Conservation (phyloP, 2,113 vertebrate species). For the Carollia perspicillata region DNA sequence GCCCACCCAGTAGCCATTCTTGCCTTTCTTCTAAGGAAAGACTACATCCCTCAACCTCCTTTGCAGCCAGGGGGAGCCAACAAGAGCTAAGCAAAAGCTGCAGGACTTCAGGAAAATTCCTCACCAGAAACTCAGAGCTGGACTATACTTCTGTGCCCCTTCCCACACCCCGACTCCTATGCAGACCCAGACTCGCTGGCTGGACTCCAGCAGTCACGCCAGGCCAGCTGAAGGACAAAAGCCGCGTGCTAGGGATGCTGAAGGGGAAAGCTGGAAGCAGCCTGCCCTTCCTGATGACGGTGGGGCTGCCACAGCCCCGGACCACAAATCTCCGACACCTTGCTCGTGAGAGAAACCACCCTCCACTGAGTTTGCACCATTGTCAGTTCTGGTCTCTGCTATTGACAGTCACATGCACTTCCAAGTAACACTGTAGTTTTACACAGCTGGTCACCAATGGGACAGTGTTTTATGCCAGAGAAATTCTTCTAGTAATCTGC, state of each 20-base stretch:
- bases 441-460: background rate
- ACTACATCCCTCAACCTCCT: background rate
- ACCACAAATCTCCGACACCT: background rate
- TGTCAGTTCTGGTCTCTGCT: background rate
- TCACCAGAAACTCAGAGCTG: background rate
- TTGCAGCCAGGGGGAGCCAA: background rate
- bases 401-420: background rate
- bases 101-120: background rate
- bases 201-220: background rate
- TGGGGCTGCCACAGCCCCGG: background rate
- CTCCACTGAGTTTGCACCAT: background rate
- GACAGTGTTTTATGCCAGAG: background rate
- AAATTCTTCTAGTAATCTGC: background rate
- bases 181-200: background rate
- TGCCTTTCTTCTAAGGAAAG: background rate
- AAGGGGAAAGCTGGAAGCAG: background rate
- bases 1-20: background rate
- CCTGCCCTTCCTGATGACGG: background rate
- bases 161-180: background rate
- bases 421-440: background rate
- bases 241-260: background rate
- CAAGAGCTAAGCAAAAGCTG: background rate
- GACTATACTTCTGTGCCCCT: background rate
- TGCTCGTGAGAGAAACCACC: background rate
- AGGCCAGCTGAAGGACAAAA: background rate